A percentile compares a stretch with the other conserved stretches of the same genome.
Conservation (phyloP, 2,113 vertebrate species). For the Azemiops feae region DNA sequence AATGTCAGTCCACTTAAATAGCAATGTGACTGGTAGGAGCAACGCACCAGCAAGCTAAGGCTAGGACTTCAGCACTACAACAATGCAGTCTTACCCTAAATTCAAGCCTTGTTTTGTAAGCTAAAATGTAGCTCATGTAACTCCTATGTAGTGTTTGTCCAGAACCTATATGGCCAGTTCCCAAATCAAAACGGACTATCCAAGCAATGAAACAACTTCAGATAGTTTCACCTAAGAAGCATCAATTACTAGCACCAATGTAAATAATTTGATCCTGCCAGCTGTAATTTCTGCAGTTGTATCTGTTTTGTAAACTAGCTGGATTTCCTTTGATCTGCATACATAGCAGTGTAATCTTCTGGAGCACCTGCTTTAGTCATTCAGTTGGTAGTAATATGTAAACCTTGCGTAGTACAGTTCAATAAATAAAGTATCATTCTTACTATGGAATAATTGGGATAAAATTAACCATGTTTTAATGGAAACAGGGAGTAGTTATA, state of each 20-base stretch:
- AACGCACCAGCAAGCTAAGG: neutral
- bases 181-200: neutral
- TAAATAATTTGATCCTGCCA: neutral
- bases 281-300: fast-evolving
- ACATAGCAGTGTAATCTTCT: neutral
- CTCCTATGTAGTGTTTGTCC: neutral
- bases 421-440: neutral
- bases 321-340: neutral
- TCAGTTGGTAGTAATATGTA: neutral
- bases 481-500: neutral
- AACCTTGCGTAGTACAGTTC: neutral
- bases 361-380: neutral
- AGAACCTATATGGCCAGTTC: neutral
- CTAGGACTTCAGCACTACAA: neutral
- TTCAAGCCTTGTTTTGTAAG: constrained; percentile 1
- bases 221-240: neutral
- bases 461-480: neutral
- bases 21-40: neutral
- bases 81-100: neutral
- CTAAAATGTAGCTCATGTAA: neutral
- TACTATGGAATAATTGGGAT: neutral
- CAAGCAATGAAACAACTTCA: neutral
- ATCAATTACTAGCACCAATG: neutral
- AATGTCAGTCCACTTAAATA: neutral
- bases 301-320: constrained; percentile 4